A percentile compares a stretch with the other conserved stretches of the same genome.
These are phyloP conservation scores for Nyctibius bracteatus DNA, from an alignment of 2,113 vertebrate genomes.

Conservation along the genomic window DNA sequence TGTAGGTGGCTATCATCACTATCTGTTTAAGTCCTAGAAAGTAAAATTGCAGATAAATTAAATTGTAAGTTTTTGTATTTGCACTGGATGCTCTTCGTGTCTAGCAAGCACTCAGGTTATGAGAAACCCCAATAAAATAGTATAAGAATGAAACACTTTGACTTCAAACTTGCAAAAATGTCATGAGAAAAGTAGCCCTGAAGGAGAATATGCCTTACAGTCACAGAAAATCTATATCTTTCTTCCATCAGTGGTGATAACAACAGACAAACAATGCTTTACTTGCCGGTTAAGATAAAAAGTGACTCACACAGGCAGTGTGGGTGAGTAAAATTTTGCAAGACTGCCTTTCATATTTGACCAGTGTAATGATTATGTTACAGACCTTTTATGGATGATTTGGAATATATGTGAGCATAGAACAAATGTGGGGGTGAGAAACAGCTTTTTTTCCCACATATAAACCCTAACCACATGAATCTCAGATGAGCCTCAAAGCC, in stretches of 20 bases:
- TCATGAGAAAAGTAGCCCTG: background rate
- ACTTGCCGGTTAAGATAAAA: background rate
- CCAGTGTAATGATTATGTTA: background rate
- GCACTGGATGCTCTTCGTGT: background rate
- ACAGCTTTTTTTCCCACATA: background rate
- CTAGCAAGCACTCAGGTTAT: background rate
- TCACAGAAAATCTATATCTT: background rate
- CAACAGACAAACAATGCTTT: background rate
- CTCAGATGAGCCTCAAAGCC: background rate
- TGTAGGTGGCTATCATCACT: background rate
- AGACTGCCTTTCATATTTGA: constrained; percentile 10
- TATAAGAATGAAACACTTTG: background rate
- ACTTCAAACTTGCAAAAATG: background rate
- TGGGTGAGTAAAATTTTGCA: background rate
- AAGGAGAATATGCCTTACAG: background rate
- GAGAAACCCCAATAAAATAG: background rate
- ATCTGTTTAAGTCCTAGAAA: background rate
- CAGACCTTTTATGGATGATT: constrained; percentile 33
- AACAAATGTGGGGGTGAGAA: background rate
- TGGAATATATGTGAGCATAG: background rate
- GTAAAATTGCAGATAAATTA: background rate
- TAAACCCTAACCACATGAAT: background rate
- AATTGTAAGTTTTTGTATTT: background rate
- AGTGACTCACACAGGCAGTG: constrained; percentile 8
- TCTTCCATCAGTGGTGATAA: background rate